Percentiles rank a stretch among this genome's conserved stretches.
Conservation (phyloP, 2,113 vertebrate genomes). For the Halichoeres trimaculatus region DNA sequence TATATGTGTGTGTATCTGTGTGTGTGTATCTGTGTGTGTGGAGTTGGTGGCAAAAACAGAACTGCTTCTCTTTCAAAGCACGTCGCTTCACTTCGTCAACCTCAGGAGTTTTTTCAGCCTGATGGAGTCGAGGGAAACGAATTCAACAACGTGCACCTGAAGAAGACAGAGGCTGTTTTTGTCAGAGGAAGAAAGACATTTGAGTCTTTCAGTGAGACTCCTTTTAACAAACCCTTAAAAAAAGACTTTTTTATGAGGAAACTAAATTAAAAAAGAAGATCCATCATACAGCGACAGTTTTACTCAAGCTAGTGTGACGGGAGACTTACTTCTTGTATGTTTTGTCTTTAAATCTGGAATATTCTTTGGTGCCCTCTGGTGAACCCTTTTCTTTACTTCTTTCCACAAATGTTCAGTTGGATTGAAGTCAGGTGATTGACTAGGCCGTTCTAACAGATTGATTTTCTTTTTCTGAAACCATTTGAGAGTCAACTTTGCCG, state of each 20-base stretch:
- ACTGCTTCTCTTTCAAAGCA: slow-evolving; percentile 9
- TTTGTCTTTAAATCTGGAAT: no score
- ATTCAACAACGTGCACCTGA: slow-evolving; percentile 3
- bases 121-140: not conserved
- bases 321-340: no score
- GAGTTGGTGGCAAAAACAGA: slow-evolving; percentile 6
- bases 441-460: no score
- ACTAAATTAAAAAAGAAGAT: not conserved
- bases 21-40: slow-evolving; percentile 11
- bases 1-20: slow-evolving; percentile 1
- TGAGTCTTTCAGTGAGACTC: not conserved
- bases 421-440: no score
- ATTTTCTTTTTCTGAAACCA: no score
- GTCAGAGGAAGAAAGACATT: not conserved
- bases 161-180: slow-evolving; percentile 6
- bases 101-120: slow-evolving; percentile 7
- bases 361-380: no score
- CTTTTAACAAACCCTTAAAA: not conserved
- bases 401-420: no score
- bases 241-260: not conserved
- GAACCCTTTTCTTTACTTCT: no score
- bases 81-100: slow-evolving; percentile 6
- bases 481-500: no score
- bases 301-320: no score
- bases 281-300: not conserved